Percentiles rank a stretch among this genome's conserved stretches.
These are phyloP conservation scores for Adoxophyes honmai DNA, from an alignment of 1,140 invertebrate species.

Conservation along the genomic window DNA sequence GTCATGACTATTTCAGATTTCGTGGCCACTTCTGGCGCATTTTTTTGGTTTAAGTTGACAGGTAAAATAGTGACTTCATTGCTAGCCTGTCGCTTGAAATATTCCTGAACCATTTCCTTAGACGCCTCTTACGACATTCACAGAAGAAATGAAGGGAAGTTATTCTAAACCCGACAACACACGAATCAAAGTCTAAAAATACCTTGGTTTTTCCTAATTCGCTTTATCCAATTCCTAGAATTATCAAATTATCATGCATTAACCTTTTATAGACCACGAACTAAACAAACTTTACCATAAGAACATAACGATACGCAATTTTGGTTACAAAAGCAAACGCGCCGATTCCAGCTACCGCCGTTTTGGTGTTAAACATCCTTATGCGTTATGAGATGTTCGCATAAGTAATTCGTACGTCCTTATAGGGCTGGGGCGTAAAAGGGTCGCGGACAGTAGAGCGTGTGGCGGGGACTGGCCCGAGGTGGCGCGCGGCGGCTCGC, in stretches of 20 bases:
- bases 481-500: slow-evolving; percentile 25
- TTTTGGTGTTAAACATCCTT: slow-evolving; percentile 2
- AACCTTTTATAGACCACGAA: background rate
- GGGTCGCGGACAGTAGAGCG: slow-evolving; percentile 34
- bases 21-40: no score
- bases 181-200: no score
- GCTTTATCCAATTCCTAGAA: background rate
- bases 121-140: no score
- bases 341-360: background rate
- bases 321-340: background rate
- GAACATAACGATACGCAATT: background rate
- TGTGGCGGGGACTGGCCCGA: slow-evolving; percentile 23
- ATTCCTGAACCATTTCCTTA: no score
- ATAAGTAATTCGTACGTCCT: slow-evolving; percentile 44
- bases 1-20: no score
- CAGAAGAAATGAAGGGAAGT: no score
- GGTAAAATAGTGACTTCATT: no score
- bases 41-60: no score
- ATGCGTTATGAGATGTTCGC: slow-evolving; percentile 9
- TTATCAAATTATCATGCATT: background rate
- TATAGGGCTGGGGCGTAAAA: slow-evolving; percentile 42
- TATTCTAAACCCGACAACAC: no score
- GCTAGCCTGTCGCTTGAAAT: no score
- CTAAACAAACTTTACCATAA: background rate
- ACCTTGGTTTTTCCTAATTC: background rate